Base-by-base conservation (phyloP, 1,140 invertebrate species). In the Xylocopa sonorina region DNA sequence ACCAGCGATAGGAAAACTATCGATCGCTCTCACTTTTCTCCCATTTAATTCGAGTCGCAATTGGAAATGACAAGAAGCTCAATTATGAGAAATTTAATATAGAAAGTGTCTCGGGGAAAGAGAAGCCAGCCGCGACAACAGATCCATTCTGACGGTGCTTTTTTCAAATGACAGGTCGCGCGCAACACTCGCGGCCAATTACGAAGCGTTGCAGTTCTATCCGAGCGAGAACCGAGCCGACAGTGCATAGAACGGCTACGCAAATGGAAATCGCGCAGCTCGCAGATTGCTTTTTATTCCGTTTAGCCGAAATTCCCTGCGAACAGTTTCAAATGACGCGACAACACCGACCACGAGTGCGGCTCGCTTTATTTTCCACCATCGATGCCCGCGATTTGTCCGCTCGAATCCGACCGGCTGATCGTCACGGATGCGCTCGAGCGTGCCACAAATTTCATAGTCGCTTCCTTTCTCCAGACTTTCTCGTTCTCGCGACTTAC, bases 221-320 rank as follows among this genome's bases (percentile, higher is more conserved):
- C 14, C 12, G 34, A 10, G 0, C 9, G 27, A 34, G 21, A 14
- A 50, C 10, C 4, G 12, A 21, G 1, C 21, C 10, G 41, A 16
- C 5, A 14, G 2, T 10, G 21, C 29, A 50, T 14, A 50, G 34
- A 67, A 50, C 29, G 43, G 2, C 29, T 0, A 10, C 12, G 29
- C 18, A 50, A 67, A 50, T 67, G 46, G 46, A 41, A 50, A 67
- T 50, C 46, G 21, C 43, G 21, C 18, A 48, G 43, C 63, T 50
- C 27, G 43, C 29, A 24, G 46, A 67, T 34, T n/a, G 46, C 64
- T 32, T 34, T 67, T 67, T 50, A 67, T 67, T 48, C 41, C 24
- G 46, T 50, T 67, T 32, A 67, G 46, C 46, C 21, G 43, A 50
- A 67, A 24, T 50, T 34, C n/a, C 18, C 46, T 67, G 10, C 29